These are phyloP conservation scores for Myrmecophaga tridactyla DNA, from an alignment of 2,113 vertebrate species.

Conservation along the genomic window DNA sequence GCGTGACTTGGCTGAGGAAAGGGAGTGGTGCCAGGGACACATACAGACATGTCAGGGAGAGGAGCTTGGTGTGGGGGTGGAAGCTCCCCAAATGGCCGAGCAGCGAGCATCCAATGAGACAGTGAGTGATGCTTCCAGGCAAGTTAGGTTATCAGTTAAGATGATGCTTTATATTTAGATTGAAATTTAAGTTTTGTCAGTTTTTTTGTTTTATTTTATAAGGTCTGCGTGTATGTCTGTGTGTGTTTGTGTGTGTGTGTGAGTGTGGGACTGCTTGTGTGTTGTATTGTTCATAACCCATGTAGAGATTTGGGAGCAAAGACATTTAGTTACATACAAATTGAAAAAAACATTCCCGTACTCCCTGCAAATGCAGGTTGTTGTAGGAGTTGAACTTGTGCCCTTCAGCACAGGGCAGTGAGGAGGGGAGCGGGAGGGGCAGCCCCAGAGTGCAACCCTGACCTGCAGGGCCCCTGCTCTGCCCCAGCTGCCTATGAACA, in stretches of 20 bases:
- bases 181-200: not conserved
- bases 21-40: not conserved
- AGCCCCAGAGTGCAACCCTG: not conserved
- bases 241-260: not conserved
- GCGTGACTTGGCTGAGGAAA: not conserved
- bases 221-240: not conserved
- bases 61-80: fast-evolving
- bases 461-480: not conserved
- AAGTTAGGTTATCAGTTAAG: not conserved
- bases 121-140: not conserved
- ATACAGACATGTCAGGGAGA: not conserved
- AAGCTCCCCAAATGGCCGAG: not conserved
- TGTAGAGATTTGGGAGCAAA: not conserved
- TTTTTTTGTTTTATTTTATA: not conserved
- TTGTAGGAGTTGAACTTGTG: not conserved
- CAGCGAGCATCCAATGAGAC: not conserved
- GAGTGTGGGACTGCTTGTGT: not conserved
- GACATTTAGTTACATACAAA: not conserved
- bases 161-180: not conserved
- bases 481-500: not conserved
- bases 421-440: not conserved
- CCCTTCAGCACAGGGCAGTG: not conserved
- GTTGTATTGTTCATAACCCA: not conserved
- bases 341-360: not conserved
- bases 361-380: conserved; percentile 21